These are phyloP conservation scores for Ophonus ardosiacus DNA, from an alignment of 2,888 invertebrate species.

Conservation along the genomic window DNA sequence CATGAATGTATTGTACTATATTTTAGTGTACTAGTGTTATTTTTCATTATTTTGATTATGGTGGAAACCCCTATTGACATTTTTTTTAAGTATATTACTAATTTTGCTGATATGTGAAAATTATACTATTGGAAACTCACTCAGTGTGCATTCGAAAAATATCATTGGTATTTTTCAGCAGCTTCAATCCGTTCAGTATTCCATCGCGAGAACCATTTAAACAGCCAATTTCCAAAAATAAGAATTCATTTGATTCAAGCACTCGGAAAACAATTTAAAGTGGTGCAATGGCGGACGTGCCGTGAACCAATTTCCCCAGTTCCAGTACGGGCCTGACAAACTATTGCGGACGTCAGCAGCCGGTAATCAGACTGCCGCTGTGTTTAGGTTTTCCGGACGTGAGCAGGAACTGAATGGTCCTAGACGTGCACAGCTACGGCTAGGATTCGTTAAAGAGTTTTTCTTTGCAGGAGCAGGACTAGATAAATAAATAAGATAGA, in stretches of 20 bases:
- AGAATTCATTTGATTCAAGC: conserved; percentile 19
- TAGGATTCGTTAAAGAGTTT: conserved; percentile 8
- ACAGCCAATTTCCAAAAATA: conserved; percentile 17
- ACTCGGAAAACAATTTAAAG: conserved; percentile 40
- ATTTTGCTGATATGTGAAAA: neutral
- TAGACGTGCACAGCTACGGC: neutral
- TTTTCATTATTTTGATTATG: too few relatives aligned
- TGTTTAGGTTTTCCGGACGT: conserved; percentile 48
- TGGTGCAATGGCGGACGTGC: conserved; percentile 36
- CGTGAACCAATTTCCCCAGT: conserved; percentile 22
- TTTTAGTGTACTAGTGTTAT: too few relatives aligned
- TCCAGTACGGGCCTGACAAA: conserved; percentile 38
- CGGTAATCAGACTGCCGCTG: conserved; percentile 49
- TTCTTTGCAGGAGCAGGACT: conserved; percentile 10
- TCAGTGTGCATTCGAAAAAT: neutral
- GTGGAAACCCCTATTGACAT: too few relatives aligned
- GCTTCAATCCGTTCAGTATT: neutral
- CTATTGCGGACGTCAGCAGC: conserved; percentile 47
- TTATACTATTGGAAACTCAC: neutral
- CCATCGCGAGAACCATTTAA: neutral
- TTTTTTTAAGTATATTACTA: too few relatives aligned
- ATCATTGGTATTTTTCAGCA: neutral
- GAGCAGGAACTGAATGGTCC: conserved; percentile 34
- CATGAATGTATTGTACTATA: too few relatives aligned
- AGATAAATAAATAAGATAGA: conserved; percentile 7